phyloP scores from a whole-genome alignment of 1,140 invertebrate genomes.

The Nylanderia fulva region DNA sequence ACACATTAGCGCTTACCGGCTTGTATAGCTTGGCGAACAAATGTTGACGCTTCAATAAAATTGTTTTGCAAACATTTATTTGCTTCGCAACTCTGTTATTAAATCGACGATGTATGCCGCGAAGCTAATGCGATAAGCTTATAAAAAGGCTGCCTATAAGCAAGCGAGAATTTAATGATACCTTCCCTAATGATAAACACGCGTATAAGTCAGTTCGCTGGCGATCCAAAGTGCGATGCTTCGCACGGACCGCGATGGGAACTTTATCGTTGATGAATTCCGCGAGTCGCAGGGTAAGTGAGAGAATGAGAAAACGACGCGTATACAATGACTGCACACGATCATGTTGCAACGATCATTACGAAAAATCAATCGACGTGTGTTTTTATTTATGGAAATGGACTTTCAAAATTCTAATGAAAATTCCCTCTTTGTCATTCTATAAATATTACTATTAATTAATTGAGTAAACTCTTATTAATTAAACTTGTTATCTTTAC shows the following conservation, averaged over 20 bases:
- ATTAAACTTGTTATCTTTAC: too few relatives aligned
- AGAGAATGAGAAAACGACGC: constrained; percentile 68
- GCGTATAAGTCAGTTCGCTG: constrained; percentile 26
- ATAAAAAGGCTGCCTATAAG: constrained; percentile 34
- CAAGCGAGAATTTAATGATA: constrained; percentile 32
- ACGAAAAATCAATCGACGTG: too few relatives aligned
- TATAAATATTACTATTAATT: too few relatives aligned
- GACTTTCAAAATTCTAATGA: too few relatives aligned
- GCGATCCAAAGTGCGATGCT: constrained; percentile 5
- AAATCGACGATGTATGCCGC: not conserved
- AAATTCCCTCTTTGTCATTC: too few relatives aligned
- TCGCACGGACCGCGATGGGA: constrained; percentile 47
- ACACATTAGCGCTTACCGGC: too few relatives aligned
- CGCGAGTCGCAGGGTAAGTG: constrained; percentile 59
- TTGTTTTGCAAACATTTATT: constrained; percentile 15
- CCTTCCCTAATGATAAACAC: constrained; percentile 26
- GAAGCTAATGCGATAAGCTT: not conserved
- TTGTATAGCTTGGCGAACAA: not conserved
- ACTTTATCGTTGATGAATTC: constrained; percentile 70
- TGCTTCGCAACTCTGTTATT: not conserved
- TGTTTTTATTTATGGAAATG: too few relatives aligned
- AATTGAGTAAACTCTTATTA: too few relatives aligned
- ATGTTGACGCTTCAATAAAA: not conserved
- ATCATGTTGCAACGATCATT: constrained; percentile 40
- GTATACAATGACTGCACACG: constrained; percentile 60